Percentiles rank a stretch among this genome's conserved stretches.
phyloP scores from a whole-genome alignment of 2,888 invertebrate genomes.

The Plebejus melissa region DNA sequence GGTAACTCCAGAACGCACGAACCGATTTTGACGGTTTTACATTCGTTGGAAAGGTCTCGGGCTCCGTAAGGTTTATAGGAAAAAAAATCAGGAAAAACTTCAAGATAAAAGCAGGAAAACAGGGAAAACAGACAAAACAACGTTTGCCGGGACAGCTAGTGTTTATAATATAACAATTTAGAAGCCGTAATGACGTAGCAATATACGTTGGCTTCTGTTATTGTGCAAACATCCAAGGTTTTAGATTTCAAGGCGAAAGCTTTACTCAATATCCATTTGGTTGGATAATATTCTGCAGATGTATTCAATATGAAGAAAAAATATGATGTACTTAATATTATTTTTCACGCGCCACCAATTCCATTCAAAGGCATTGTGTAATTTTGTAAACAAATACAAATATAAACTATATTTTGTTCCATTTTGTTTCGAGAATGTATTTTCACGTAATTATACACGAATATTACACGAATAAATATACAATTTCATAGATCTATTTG shows the following conservation, averaged over 20 bases:
- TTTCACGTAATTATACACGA: neutral
- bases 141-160: too few species aligned
- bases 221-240: neutral
- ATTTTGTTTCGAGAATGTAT: neutral
- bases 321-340: conserved; percentile 2
- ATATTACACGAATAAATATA: too few species aligned
- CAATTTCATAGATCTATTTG: too few species aligned
- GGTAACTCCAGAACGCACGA: too few species aligned
- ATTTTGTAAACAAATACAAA: neutral
- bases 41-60: too few species aligned
- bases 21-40: too few species aligned
- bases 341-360: neutral
- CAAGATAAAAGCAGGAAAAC: too few species aligned
- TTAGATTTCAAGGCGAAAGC: conserved; percentile 7
- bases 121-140: too few species aligned
- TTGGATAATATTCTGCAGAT: conserved; percentile 8
- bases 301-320: neutral
- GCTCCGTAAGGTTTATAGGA: too few species aligned
- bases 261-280: conserved; percentile 9
- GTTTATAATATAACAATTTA: neutral
- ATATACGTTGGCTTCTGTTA: neutral
- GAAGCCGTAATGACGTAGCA: neutral
- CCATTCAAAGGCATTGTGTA: neutral
- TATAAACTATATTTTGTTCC: neutral
- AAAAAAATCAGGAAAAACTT: too few species aligned